Conservation (phyloP, 2,113 vertebrate genomes). For the Bambusicola thoracicus region DNA sequence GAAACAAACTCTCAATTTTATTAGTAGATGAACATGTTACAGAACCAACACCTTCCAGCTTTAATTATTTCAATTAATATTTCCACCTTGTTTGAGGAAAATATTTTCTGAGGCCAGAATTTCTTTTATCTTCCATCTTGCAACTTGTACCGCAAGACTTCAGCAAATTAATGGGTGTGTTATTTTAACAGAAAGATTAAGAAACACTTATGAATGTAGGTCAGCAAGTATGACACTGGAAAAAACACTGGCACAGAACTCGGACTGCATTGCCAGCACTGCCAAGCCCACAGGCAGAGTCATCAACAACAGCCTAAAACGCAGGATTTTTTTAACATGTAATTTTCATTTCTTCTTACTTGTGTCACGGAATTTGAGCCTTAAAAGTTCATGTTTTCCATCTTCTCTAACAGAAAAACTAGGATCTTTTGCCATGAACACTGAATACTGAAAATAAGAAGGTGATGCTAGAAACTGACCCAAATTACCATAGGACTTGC, state of each 20-base stretch:
- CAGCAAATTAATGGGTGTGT: slow-evolving; percentile 60
- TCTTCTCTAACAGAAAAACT: background rate
- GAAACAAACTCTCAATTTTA: background rate
- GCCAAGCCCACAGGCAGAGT: slow-evolving; percentile 39
- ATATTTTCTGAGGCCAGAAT: slow-evolving; percentile 52
- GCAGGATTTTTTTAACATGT: background rate
- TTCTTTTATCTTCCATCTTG: slow-evolving; percentile 46
- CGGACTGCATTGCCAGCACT: background rate
- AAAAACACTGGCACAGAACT: slow-evolving; percentile 25
- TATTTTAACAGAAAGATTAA: slow-evolving; percentile 66
- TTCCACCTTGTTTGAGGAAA: slow-evolving; percentile 32
- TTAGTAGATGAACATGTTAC: background rate
- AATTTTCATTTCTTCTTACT: background rate
- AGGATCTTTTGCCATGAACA: background rate
- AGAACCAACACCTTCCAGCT: background rate
- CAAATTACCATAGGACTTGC: background rate
- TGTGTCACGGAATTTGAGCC: background rate
- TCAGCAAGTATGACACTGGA: slow-evolving; percentile 52
- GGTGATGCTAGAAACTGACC: background rate
- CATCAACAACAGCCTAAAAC: slow-evolving; percentile 16
- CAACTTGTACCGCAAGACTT: slow-evolving; percentile 15
- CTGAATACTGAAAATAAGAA: background rate
- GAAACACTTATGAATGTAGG: slow-evolving; percentile 63
- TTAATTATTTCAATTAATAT: slow-evolving; percentile 27
- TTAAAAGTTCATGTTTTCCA: background rate